phyloP scores from a whole-genome alignment of 2,113 vertebrate species.

The Smithornis capensis region DNA sequence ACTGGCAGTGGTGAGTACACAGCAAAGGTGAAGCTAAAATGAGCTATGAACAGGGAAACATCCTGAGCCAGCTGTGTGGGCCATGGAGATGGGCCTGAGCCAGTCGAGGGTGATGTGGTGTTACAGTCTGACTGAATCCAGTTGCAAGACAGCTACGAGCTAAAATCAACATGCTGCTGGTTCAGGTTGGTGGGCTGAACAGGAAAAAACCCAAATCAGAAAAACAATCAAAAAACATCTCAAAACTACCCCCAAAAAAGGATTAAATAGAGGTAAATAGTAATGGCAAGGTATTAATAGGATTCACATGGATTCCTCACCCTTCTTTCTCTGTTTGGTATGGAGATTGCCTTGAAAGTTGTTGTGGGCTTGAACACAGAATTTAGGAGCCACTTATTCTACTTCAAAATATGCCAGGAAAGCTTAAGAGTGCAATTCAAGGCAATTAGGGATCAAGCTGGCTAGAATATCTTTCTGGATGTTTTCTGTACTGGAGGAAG shows the following conservation, averaged over 20 bases:
- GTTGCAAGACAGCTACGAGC: neutral
- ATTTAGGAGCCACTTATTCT: neutral
- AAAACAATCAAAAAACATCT: neutral
- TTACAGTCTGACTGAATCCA: neutral
- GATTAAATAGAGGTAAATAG: neutral
- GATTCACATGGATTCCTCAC: neutral
- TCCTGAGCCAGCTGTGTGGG: neutral
- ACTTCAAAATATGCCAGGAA: neutral
- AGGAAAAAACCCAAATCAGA: neutral
- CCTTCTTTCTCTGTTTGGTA: neutral
- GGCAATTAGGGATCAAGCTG: neutral
- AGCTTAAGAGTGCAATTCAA: neutral
- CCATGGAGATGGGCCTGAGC: neutral
- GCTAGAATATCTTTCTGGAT: neutral
- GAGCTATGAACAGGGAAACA: neutral
- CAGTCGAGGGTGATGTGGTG: fast-evolving
- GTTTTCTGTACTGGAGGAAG: neutral
- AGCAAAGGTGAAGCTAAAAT: neutral
- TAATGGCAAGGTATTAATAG: neutral
- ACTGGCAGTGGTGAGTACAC: neutral
- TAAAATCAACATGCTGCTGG: neutral
- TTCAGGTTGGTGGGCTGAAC: neutral
- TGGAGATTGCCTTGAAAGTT: neutral
- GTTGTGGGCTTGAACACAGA: neutral
- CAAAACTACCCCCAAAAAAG: neutral